Base-by-base conservation (phyloP, 2,888 invertebrate species). In the Ectemnius cavifrons region DNA sequence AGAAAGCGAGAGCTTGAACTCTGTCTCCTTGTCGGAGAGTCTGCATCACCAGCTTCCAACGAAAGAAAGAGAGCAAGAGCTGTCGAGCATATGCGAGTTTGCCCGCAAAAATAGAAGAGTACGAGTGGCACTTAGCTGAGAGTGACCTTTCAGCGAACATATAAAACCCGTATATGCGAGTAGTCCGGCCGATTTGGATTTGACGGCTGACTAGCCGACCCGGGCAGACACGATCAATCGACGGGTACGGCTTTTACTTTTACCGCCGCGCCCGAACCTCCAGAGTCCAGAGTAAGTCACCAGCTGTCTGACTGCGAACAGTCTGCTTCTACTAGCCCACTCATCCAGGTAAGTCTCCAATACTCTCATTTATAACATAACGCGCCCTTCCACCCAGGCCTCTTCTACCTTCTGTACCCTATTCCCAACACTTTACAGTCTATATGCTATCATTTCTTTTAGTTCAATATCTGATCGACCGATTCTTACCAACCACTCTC, bases 61-160 rank as follows among this genome's bases (percentile, higher is more conserved):
- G 23, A 76, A 62, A 68, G 23, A 23, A 3, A 23, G 23, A 23
- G 23, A 23, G 23, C 23, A 23, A 23, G 23, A 23, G 23, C 23
- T 23, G 2, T 23, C 23, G 23, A 23, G 23, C 3, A 23, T 23
- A 23, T 23, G 23, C 23, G 78, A 79, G 77, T 68, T 64, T n/a
- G 63, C 23, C 23, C 45, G 73, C 75, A 82, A 83, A 86, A 86
- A 86, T 85, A 86, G 82, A 86, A 78, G 79, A 83, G 78, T 71
- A 78, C 79, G 77, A 75, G 75, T 23, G 23, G 66, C 73, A 71
- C 79, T 78, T 67, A 76, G 68, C 23, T 23, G 23, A 23, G 37
- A 37, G 37, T 1, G 37, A 11, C 79, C 80, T 83, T 83, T 84
- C 79, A 63, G 80, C 84, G 37, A 1, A 83, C 23, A 23, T 23